These are phyloP conservation scores for Machaerirhynchus nigripectus DNA, from an alignment of 2,113 vertebrate genomes.

Conservation along the genomic window DNA sequence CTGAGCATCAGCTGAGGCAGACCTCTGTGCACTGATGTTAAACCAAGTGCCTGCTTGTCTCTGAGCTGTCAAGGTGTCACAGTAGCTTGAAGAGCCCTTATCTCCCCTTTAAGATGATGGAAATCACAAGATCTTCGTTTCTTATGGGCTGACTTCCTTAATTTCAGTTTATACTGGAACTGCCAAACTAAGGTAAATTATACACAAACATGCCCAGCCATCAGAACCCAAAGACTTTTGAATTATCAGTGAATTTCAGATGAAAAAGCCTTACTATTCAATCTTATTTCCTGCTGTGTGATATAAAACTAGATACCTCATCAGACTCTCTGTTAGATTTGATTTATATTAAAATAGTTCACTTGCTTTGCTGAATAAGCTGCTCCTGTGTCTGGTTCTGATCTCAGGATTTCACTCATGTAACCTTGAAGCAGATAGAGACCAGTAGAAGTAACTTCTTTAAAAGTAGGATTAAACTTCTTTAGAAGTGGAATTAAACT, in stretches of 20 bases:
- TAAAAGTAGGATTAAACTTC: background rate
- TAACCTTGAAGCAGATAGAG: background rate
- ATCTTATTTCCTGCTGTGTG: background rate
- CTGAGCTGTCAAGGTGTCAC: background rate
- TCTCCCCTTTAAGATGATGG: background rate
- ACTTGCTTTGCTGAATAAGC: slow-evolving; percentile 4
- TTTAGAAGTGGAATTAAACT: background rate
- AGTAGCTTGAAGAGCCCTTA: background rate
- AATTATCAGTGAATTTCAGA: background rate
- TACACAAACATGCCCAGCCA: background rate
- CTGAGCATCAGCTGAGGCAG: background rate
- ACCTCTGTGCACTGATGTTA: background rate
- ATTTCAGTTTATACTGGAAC: background rate
- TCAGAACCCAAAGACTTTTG: background rate
- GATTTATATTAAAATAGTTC: slow-evolving; percentile 11
- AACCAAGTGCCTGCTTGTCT: background rate
- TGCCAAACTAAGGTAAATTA: background rate
- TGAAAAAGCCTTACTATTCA: background rate
- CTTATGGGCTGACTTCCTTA: background rate
- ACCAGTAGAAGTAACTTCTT: background rate
- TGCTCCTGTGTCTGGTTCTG: background rate
- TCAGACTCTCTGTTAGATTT: background rate
- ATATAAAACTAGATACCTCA: background rate
- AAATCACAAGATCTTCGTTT: background rate
- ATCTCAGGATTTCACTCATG: background rate